Base-by-base conservation (phyloP, 1,140 invertebrate genomes). In the Caenorhabditis brenneri region DNA sequence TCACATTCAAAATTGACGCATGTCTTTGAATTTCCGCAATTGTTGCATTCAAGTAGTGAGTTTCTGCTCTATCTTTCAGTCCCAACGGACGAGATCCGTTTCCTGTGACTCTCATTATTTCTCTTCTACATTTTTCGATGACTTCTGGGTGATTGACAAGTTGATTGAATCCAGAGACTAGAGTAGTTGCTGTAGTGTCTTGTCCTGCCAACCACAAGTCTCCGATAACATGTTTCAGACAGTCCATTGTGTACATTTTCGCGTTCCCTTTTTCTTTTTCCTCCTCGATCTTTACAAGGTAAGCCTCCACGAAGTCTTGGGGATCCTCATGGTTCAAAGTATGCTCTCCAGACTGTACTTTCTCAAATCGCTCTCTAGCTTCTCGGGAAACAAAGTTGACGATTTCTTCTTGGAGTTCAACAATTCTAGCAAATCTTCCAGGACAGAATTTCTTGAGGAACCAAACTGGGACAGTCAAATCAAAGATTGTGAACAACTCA, bases 1-100 rank as follows among this genome's bases (percentile, higher is more conserved):
- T 86, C 1, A 86, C 49, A 69, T 79, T 86, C 48, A 86, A 16
- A 48, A 86, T 84, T 5, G 69, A 80, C 10, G 84, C 82, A 31
- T 80, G 82, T 27, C 84, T 10, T 51, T 86, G 84, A 27, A 84
- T 84, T 31, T 86, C 84, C 1, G 65, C 65, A 7, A 74, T 46
- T 0, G 36, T 46, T 1, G 84, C 84, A 24, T 78, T 74, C 22
- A 80, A 79, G 19, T 85, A 85, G 1, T 80, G 84, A 16, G 81
- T 24, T 15, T 82, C 60, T 27, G 81, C 55, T 48, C 60, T 46
- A n/a, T 82, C 81, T 33, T 69, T 65, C 12, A 82, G n/a, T 16
- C 10, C 24, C 24, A 82, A 42, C 2, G 22, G 0, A 1, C 81
- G 58, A 0, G 55, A 39, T 29, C 81, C 81, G 15, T 74, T 74